These are phyloP conservation scores for Atta texana DNA, from an alignment of 1,140 invertebrate species.

Conservation along the genomic window DNA sequence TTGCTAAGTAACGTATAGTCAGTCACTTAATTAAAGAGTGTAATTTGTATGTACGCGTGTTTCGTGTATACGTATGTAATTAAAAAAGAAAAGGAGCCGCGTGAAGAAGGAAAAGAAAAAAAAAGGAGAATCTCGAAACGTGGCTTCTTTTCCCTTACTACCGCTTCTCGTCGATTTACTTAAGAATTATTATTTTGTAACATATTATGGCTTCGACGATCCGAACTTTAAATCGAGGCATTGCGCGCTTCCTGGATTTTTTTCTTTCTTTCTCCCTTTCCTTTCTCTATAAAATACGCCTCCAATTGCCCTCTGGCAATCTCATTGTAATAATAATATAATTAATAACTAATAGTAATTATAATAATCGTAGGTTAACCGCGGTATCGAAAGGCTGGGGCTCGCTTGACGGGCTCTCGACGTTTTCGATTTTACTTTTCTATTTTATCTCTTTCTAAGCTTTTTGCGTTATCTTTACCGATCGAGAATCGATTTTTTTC, in stretches of 20 bases:
- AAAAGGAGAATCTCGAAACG: conserved; percentile 81
- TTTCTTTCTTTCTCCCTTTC: conserved; percentile 58
- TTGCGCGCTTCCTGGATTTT: conserved; percentile 55
- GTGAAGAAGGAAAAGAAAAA: conserved; percentile 67
- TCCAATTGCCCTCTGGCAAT: conserved; percentile 82
- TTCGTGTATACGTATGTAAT: conserved; percentile 57
- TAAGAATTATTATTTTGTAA: conserved; percentile 58
- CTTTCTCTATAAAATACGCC: conserved; percentile 83
- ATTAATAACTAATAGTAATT: conserved; percentile 67
- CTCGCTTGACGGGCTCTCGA: conserved; percentile 52
- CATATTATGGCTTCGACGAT: conserved; percentile 70
- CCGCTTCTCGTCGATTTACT: conserved; percentile 66
- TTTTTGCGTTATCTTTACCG: neutral
- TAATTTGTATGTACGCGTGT: conserved; percentile 62
- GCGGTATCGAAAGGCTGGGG: conserved; percentile 74
- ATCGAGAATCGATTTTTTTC: conserved; percentile 13
- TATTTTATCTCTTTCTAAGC: neutral
- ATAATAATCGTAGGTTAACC: conserved; percentile 73
- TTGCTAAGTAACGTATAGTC: conserved; percentile 67
- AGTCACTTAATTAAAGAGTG: conserved; percentile 65
- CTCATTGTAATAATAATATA: conserved; percentile 69
- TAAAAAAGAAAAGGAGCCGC: conserved; percentile 62
- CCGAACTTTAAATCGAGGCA: conserved; percentile 67
- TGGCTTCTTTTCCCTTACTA: conserved; percentile 73
- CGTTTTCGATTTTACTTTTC: neutral